Base-by-base conservation (phyloP, 2,888 invertebrate species). In the Palloptera scutellata region DNA sequence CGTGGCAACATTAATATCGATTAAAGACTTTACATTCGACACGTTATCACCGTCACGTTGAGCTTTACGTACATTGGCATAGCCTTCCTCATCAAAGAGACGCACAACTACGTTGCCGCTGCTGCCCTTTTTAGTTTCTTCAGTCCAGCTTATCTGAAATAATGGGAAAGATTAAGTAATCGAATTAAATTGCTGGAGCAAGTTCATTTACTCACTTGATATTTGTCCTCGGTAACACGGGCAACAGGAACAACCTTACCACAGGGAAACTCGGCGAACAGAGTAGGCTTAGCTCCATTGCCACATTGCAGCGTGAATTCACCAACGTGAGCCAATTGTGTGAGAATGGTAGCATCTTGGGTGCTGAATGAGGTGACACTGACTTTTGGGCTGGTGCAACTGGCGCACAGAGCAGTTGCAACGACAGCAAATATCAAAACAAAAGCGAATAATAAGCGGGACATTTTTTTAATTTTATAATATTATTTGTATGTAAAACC, bases 61-160 rank as follows among this genome's bases (percentile, higher is more conserved):
- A 6, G 92, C 95, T 83, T 97, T 96, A 67, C 94, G 91, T 64
- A 96, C 88, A 8, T 91, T 90, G 1, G 93, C 91, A 86, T 93
- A 97, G 68, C 95, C 94, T 80, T 98, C 97, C 86, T 98, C 97
- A 76, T 97, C 96, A 78, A 92, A 92, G 19, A 98, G 86, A 70
- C 91, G 90, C 60, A 98, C 88, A 67, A 89, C 88, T 76, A 94
- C 92, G 59, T 91, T 90, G 41, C 96, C 97, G 58, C 94, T 90
- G 65, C 91, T 90, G 0, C 95, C 91, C 76, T 91, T 91, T 59
- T 92, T 90, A 40, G 92, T 89, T 72, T 97, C 97, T 81, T 96
- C 95, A 11, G 92, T 93, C 95, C 97, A 97, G 75, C 97, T 97
- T 30, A 98, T 92, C 93, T 96, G 82, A 67, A 78, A 76, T 20